Conservation (phyloP, 2,113 vertebrate genomes). For the Dicerorhinus sumatrensis region DNA sequence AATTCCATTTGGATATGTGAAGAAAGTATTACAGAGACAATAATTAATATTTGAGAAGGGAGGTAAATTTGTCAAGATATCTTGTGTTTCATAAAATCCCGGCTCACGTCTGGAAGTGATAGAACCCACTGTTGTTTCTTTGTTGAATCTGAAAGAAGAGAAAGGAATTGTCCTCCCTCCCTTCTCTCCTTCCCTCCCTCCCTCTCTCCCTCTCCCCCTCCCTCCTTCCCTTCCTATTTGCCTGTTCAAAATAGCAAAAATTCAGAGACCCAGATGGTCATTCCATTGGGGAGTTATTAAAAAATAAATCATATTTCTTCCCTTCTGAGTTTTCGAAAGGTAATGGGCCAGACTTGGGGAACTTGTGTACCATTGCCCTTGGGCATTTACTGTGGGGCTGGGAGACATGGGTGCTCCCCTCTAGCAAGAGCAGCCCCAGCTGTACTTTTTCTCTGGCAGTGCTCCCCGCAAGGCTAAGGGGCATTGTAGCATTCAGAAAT, state of each 20-base stretch:
- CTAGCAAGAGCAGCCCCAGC: neutral
- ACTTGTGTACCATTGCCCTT: neutral
- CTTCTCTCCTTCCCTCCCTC: too few relatives aligned
- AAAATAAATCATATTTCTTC: neutral
- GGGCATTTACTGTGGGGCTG: accelerated
- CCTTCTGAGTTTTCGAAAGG: neutral
- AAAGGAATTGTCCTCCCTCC: too few relatives aligned
- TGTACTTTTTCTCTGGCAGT: neutral
- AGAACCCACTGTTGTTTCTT: neutral
- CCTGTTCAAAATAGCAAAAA: neutral
- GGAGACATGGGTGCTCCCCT: accelerated
- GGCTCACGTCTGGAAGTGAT: neutral
- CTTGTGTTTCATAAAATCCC: neutral
- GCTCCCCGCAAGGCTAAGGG: neutral
- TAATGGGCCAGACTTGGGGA: neutral
- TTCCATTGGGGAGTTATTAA: neutral
- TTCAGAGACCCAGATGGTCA: neutral
- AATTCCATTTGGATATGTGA: neutral
- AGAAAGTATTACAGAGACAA: neutral
- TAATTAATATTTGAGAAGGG: neutral
- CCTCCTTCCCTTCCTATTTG: neutral
- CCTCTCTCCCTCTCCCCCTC: accelerated
- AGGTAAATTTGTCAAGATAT: neutral
- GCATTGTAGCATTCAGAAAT: neutral
- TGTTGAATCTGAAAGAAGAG: neutral